These are phyloP conservation scores for Drosophila yooni DNA, from an alignment of 2,888 invertebrate genomes.

Conservation along the genomic window DNA sequence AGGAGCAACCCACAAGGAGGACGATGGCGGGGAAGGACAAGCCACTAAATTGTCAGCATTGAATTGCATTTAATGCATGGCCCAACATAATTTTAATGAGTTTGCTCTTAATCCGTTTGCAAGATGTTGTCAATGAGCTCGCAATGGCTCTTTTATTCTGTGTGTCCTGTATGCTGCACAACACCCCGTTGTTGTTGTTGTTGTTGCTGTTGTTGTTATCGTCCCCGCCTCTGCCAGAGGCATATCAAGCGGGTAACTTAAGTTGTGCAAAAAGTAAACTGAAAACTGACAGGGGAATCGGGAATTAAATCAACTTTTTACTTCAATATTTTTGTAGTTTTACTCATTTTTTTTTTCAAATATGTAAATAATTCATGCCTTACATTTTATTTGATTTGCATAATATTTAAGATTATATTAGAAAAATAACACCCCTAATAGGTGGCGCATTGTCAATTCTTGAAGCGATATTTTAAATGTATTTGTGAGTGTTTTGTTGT, in stretches of 20 bases:
- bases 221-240: constrained; percentile 14
- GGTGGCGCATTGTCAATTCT: too few species aligned
- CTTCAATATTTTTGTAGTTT: not conserved
- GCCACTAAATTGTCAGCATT: constrained; percentile 57
- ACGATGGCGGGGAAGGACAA: not conserved
- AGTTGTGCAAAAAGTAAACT: not conserved
- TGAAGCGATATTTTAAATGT: not conserved
- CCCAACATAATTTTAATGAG: constrained; percentile 82
- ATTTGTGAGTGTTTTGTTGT: not conserved
- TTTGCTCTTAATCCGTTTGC: constrained; percentile 78
- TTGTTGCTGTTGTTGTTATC: constrained; percentile 6
- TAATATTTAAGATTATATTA: not conserved
- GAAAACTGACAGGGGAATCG: not conserved
- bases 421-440: not conserved
- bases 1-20: not conserved
- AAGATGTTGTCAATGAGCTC: constrained; percentile 77
- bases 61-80: constrained; percentile 80
- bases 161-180: constrained; percentile 37
- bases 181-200: constrained; percentile 1
- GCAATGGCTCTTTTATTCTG: constrained; percentile 39
- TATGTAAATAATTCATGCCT: rapidly evolving
- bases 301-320: not conserved
- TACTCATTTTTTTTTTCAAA: not conserved
- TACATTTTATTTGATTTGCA: not conserved
- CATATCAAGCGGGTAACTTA: not conserved